Evolutionary conservation across 2,113 vertebrate genomes (phyloP).

Genomic region (Hymenochirus boettgeri): DNA sequence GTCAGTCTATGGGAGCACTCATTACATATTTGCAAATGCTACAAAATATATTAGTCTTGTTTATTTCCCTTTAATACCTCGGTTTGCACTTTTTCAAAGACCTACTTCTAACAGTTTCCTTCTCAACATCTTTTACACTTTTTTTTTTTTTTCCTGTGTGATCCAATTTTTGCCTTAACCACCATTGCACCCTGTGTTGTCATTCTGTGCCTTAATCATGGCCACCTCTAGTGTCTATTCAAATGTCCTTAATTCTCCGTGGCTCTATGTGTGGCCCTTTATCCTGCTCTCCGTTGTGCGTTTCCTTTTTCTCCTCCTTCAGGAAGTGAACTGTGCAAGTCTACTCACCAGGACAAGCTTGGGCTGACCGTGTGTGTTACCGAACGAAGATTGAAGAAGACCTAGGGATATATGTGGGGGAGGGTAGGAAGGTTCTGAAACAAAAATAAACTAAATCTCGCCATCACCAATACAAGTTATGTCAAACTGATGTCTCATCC

Average conservation of each 20-base stretch:
- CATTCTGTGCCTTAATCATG: neutral
- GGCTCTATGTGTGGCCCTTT: neutral
- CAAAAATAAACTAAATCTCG: neutral
- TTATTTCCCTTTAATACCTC: neutral
- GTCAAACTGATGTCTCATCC: neutral
- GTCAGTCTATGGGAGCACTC: too few relatives aligned
- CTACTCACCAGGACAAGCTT: slow-evolving; percentile 81
- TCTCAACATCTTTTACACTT: neutral
- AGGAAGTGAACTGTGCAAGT: slow-evolving; percentile 86
- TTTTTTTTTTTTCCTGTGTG: neutral
- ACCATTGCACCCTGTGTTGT: neutral
- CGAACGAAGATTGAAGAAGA: slow-evolving; percentile 86
- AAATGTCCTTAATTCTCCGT: neutral
- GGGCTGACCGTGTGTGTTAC: slow-evolving; percentile 85
- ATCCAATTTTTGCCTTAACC: neutral
- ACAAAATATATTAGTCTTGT: too few relatives aligned
- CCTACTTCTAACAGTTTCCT: neutral
- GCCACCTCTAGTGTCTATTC: neutral
- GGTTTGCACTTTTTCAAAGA: neutral
- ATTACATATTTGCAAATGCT: too few relatives aligned
- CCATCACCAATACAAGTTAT: neutral
- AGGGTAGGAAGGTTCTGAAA: slow-evolving; percentile 59
- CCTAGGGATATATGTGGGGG: slow-evolving; percentile 85
- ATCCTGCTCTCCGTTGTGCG: neutral
- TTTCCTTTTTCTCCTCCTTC: slow-evolving; percentile 39